phyloP scores from a whole-genome alignment of 2,797 vertebrate genomes.

The Iguana delicatissima region DNA sequence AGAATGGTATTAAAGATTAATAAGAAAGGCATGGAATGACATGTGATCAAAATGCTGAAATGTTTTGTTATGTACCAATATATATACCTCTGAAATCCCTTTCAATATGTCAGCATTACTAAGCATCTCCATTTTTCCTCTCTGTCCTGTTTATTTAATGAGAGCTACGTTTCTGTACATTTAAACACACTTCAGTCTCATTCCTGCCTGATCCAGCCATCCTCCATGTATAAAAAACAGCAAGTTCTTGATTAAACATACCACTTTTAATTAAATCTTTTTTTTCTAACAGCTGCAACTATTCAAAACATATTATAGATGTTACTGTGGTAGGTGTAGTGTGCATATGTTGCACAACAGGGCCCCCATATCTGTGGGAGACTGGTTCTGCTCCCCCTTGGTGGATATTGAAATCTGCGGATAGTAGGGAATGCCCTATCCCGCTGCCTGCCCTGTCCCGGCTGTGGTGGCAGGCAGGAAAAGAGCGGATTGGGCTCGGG shows the following conservation, averaged over 20 bases:
- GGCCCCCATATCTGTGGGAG: too few species aligned
- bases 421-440: too few species aligned
- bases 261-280: not conserved
- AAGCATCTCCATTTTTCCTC: not conserved
- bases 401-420: too few species aligned
- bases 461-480: too few species aligned
- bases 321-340: not conserved
- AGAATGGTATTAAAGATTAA: not conserved
- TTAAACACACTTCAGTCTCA: not conserved
- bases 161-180: not conserved
- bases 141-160: not conserved
- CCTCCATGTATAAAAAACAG: not conserved
- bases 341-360: not conserved
- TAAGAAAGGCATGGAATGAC: not conserved
- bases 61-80: not conserved
- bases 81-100: not conserved
- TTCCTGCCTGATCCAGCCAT: too few species aligned
- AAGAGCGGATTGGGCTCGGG: too few species aligned
- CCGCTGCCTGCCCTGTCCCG: too few species aligned
- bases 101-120: not conserved
- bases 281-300: not conserved
- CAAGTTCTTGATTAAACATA: not conserved
- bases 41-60: not conserved
- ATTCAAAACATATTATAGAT: not conserved
- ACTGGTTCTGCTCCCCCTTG: too few species aligned